These are phyloP conservation scores for Carcharodon carcharias DNA, from an alignment of 2,797 vertebrate species.

Conservation along the genomic window DNA sequence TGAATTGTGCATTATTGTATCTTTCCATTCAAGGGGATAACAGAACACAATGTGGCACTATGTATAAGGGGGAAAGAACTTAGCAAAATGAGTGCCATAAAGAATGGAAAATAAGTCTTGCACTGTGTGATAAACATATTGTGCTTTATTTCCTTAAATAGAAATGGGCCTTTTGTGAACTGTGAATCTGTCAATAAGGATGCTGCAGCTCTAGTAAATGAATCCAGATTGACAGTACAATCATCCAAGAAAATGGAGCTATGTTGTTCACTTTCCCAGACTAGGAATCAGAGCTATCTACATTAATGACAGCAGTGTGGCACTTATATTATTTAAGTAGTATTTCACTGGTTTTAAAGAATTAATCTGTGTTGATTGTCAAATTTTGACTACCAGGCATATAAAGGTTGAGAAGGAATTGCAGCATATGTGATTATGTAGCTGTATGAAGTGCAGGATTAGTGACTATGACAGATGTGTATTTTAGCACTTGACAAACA, in stretches of 20 bases:
- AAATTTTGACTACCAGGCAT: constrained; percentile 31
- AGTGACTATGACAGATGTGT: constrained; percentile 36
- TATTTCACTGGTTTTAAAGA: constrained; percentile 19
- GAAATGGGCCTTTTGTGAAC: constrained; percentile 21
- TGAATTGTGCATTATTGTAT: background rate
- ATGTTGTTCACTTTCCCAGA: accelerated
- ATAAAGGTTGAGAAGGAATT: constrained; percentile 34
- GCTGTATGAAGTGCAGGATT: constrained; percentile 21
- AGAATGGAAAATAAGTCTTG: constrained; percentile 43
- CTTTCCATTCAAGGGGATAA: background rate
- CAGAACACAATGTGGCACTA: background rate
- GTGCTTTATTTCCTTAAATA: constrained; percentile 43
- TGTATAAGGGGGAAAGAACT: background rate
- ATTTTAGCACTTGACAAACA: constrained; percentile 39
- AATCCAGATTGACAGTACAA: constrained; percentile 39
- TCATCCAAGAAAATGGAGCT: constrained; percentile 19
- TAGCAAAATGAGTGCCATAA: constrained; percentile 45
- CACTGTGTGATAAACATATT: constrained; percentile 40
- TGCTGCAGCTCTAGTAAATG: constrained; percentile 9
- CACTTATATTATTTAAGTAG: constrained; percentile 30
- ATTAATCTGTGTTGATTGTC: constrained; percentile 34
- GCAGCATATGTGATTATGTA: constrained; percentile 39
- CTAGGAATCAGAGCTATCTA: background rate
- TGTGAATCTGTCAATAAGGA: constrained; percentile 37
- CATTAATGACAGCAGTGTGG: background rate